Evolutionary conservation across 2,888 invertebrate genomes (phyloP).

Genomic region (Dascillus cervinus): DNA sequence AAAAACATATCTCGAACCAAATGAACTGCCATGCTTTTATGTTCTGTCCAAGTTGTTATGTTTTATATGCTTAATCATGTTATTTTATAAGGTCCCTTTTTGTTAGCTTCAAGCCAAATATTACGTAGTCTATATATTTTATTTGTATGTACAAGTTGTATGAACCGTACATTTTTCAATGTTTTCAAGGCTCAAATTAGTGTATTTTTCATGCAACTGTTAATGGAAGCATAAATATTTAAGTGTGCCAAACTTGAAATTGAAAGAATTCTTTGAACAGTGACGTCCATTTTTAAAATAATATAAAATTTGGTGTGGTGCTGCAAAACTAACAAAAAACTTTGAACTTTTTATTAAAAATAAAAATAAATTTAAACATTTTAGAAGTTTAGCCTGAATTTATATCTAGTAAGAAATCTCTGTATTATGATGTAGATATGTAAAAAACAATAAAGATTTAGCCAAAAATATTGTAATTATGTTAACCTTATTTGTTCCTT

Average conservation of each 20-base stretch:
- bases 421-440: slow-evolving; percentile 37
- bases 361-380: slow-evolving; percentile 8
- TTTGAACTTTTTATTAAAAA: slow-evolving; percentile 24
- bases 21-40: slow-evolving; percentile 12
- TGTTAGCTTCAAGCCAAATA: slow-evolving; percentile 13
- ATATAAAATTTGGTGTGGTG: slow-evolving; percentile 35
- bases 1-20: slow-evolving; percentile 8
- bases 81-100: slow-evolving; percentile 5
- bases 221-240: too few relatives aligned
- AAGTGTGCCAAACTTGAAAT: slow-evolving; percentile 31
- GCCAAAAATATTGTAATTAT: too few relatives aligned
- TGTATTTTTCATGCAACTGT: too few relatives aligned
- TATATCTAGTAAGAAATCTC: slow-evolving; percentile 23
- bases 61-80: slow-evolving; percentile 6
- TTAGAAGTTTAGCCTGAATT: slow-evolving; percentile 1
- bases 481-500: too few relatives aligned
- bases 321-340: slow-evolving; percentile 33
- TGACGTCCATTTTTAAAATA: slow-evolving; percentile 31
- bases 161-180: slow-evolving; percentile 1
- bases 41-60: slow-evolving; percentile 3
- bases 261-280: slow-evolving; percentile 22
- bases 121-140: slow-evolving; percentile 4
- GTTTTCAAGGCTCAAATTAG: not conserved
- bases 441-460: slow-evolving; percentile 22
- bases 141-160: slow-evolving; percentile 4